phyloP scores from a whole-genome alignment of 1,140 invertebrate genomes.

The Cydia splendana region DNA sequence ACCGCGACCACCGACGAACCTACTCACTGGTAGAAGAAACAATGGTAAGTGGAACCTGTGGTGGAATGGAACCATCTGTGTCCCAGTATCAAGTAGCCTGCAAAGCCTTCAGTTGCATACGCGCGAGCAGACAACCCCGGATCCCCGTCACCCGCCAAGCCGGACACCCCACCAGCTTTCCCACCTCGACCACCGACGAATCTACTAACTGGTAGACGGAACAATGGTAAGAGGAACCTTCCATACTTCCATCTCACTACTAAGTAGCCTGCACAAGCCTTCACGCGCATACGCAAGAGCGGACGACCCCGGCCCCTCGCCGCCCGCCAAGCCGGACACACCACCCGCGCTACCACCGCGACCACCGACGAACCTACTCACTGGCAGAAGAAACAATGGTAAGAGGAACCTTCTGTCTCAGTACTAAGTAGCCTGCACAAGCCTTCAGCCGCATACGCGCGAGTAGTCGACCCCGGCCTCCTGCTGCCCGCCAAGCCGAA shows the following conservation, averaged over 20 bases:
- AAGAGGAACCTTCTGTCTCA: conserved; percentile 25
- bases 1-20: conserved; percentile 68
- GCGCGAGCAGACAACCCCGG: conserved; percentile 69
- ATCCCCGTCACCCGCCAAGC: conserved; percentile 61
- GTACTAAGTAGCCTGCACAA: conserved; percentile 24
- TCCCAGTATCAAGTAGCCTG: conserved; percentile 77
- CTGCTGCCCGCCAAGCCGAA: conserved; percentile 64
- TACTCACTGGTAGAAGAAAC: conserved; percentile 62
- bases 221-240: conserved; percentile 54
- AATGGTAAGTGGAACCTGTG: conserved; percentile 54
- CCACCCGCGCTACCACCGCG: conserved; percentile 73
- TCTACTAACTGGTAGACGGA: conserved; percentile 62
- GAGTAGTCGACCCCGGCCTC: conserved; percentile 65
- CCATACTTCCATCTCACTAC: not conserved
- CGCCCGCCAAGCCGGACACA: conserved; percentile 67
- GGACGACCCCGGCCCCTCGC: conserved; percentile 63
- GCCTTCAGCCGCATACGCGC: conserved; percentile 70
- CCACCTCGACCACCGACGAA: conserved; percentile 71
- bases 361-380: conserved; percentile 66
- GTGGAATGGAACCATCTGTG: not conserved
- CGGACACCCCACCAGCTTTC: conserved; percentile 71
- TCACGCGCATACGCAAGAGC: conserved; percentile 71
- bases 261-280: conserved; percentile 39
- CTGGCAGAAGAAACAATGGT: conserved; percentile 67
- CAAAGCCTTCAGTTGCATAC: conserved; percentile 70